These are phyloP conservation scores for Ctena decussata DNA, from an alignment of 2,888 invertebrate species.

Conservation along the genomic window DNA sequence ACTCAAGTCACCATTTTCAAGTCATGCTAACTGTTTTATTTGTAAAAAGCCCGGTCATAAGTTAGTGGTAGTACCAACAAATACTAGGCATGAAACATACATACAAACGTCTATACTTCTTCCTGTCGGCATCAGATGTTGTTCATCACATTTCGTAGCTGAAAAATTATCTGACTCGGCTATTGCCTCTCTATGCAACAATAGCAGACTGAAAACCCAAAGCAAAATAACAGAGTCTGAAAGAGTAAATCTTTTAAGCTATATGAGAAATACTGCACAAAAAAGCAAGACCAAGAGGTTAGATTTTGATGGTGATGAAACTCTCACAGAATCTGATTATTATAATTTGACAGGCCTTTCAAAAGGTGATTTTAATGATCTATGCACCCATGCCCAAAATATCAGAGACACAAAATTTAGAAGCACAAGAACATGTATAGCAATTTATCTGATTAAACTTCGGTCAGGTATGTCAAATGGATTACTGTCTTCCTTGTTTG, in stretches of 20 bases:
- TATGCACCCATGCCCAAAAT: slow-evolving; percentile 13
- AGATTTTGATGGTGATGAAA: slow-evolving; percentile 41
- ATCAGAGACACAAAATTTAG: slow-evolving; percentile 37
- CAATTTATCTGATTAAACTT: slow-evolving; percentile 47
- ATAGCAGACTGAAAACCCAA: neutral
- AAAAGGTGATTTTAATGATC: slow-evolving; percentile 36
- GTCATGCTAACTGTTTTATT: neutral
- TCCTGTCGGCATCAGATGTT: neutral
- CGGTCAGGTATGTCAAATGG: slow-evolving; percentile 42
- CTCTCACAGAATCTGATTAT: slow-evolving; percentile 14
- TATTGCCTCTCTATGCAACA: neutral
- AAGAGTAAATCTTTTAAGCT: neutral
- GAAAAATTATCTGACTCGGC: neutral
- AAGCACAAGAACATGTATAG: slow-evolving; percentile 30
- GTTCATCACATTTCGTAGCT: neutral
- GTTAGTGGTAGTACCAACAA: neutral
- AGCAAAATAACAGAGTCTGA: slow-evolving; percentile 2
- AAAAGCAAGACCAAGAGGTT: neutral
- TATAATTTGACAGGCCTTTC: slow-evolving; percentile 25
- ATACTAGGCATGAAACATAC: neutral
- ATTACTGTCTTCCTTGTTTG: slow-evolving; percentile 44
- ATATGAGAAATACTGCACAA: neutral
- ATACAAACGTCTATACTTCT: neutral
- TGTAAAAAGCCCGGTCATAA: neutral
- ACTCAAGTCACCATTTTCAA: too few relatives aligned